Evolutionary conservation across 2,888 invertebrate genomes (phyloP), one percentile per base, ranked within the genome.

Genomic region (Hirtodrosophila duncani): DNA sequence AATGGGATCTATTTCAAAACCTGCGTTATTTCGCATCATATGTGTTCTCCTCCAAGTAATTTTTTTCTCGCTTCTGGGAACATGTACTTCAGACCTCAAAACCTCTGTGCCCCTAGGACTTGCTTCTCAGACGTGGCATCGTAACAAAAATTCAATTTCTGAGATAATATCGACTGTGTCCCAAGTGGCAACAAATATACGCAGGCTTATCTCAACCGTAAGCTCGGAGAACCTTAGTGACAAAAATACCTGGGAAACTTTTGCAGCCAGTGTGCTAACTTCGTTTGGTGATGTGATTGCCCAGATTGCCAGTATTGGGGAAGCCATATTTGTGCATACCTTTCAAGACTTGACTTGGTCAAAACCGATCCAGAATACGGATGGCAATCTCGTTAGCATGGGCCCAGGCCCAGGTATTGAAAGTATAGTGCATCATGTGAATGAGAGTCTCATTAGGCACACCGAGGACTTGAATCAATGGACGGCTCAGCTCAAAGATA

Each of bases 361-460:
- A 8, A 57, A 71, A 18, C 30, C 83, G 1, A 48, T n/a, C n/a
- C n/a, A n/a, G n/a, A n/a, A n/a, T n/a, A n/a, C n/a, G n/a, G n/a
- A n/a, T n/a, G n/a, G n/a, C n/a, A n/a, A n/a, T n/a, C n/a, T n/a
- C n/a, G n/a, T n/a, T n/a, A n/a, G n/a, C n/a, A n/a, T n/a, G n/a
- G n/a, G n/a, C n/a, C n/a, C n/a, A n/a, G n/a, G n/a, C n/a, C 23
- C 62, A 2, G 49, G 10, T 39, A 53, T 81, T 36, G 63, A 77
- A 14, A 58, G 45, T 20, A 63, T 68, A 5, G 67, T 75, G 3
- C 41, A 49, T 3, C 58, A 70, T 52, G 41, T 81, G 1, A 83
- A 84, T 58, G 63, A 75, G 36, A 78, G 74, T 6, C 57, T 83
- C 7, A 75, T 80, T 33, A 68, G 70, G 14, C 66, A 81, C 10